A percentile compares a stretch with the other conserved stretches of the same genome.
These are phyloP conservation scores for Sebastes matsubarae DNA, from an alignment of 2,797 vertebrate genomes.

Conservation along the genomic window DNA sequence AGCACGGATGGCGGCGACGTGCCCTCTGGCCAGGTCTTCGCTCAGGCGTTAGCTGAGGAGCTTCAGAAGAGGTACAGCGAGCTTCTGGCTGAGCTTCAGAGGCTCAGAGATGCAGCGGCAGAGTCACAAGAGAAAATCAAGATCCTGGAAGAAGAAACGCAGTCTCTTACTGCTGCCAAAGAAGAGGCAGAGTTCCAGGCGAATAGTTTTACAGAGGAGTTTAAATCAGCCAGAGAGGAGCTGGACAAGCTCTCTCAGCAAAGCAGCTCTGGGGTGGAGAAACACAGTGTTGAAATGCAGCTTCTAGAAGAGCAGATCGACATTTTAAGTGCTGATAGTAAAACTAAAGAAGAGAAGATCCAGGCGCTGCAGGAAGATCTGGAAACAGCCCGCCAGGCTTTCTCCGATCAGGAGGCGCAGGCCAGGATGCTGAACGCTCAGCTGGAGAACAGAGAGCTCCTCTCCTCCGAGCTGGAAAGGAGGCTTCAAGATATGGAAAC, in stretches of 20 bases:
- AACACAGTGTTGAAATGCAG: conserved; percentile 68
- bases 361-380: conserved; percentile 85
- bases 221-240: conserved; percentile 76
- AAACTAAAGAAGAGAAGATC: conserved; percentile 88
- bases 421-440: conserved; percentile 82
- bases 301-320: conserved; percentile 88
- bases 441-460: conserved; percentile 81
- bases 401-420: conserved; percentile 83
- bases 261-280: conserved; percentile 76
- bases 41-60: conserved; percentile 82
- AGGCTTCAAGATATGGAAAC: conserved; percentile 75
- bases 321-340: conserved; percentile 82
- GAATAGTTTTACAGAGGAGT: conserved; percentile 68
- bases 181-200: conserved; percentile 80
- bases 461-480: conserved; percentile 76
- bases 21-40: conserved; percentile 71
- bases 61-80: conserved; percentile 85
- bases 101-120: conserved; percentile 76
- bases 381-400: conserved; percentile 73
- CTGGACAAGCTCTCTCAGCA: conserved; percentile 77
- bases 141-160: conserved; percentile 66
- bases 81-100: conserved; percentile 83
- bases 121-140: conserved; percentile 82
- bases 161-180: conserved; percentile 76
- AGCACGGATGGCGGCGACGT: not conserved